Percentiles rank a stretch among this genome's conserved stretches.
phyloP scores from a whole-genome alignment of 2,797 vertebrate genomes.

The Ptychobarbus kaznakovi region DNA sequence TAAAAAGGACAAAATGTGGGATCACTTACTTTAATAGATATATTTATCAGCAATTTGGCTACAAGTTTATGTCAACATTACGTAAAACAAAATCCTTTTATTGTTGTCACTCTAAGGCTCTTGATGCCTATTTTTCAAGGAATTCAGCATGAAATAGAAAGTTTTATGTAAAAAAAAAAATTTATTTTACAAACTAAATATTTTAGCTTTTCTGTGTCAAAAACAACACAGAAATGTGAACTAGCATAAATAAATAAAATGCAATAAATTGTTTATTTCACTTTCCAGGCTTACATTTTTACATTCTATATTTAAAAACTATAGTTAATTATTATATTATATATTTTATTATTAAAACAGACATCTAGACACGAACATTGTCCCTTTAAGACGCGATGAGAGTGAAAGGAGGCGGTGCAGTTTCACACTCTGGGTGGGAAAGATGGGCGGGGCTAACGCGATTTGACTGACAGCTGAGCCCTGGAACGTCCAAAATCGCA shows the following conservation, averaged over 20 bases:
- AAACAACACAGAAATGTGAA: background rate
- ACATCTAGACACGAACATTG: slow-evolving; percentile 16
- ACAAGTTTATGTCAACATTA: background rate
- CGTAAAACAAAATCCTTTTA: background rate
- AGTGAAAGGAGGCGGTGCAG: slow-evolving; percentile 57
- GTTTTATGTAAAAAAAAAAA: background rate
- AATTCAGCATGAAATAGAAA: background rate
- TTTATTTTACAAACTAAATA: background rate
- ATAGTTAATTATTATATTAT: background rate
- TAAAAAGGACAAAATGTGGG: slow-evolving; percentile 68
- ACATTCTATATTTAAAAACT: background rate
- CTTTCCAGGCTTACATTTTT: background rate
- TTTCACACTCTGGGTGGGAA: slow-evolving; percentile 93
- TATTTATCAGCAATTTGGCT: slow-evolving; percentile 33
- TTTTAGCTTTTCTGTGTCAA: background rate
- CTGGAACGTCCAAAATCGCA: slow-evolving; percentile 54
- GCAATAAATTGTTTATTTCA: background rate
- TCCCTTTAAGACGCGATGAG: slow-evolving; percentile 73
- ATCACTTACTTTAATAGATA: slow-evolving; percentile 54
- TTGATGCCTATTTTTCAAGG: background rate
- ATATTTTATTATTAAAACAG: background rate
- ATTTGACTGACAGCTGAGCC: slow-evolving; percentile 76
- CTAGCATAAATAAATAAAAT: background rate
- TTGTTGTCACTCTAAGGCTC: background rate
- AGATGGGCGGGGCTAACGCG: slow-evolving; percentile 72